These are phyloP conservation scores for Petrophora chlorosata DNA, from an alignment of 2,888 invertebrate genomes.

Conservation along the genomic window DNA sequence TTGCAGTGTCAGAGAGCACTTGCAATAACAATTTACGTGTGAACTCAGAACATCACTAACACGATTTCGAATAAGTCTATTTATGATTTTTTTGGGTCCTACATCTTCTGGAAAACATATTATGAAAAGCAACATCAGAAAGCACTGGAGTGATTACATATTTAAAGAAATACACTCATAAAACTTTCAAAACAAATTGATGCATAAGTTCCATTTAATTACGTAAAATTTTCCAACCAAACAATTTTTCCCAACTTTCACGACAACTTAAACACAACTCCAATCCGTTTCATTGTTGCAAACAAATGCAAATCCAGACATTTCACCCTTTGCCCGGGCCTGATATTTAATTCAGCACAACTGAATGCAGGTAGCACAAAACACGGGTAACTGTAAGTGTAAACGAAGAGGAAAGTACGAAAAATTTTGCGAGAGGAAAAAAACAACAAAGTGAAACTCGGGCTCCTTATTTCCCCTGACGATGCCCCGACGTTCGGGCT, in stretches of 20 bases:
- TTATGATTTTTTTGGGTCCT: too few species aligned
- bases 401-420: slow-evolving; percentile 78
- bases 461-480: slow-evolving; percentile 83
- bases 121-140: not conserved
- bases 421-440: slow-evolving; percentile 68
- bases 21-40: too few species aligned
- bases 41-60: too few species aligned
- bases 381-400: slow-evolving; percentile 81
- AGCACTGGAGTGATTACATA: not conserved
- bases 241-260: slow-evolving; percentile 37
- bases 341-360: slow-evolving; percentile 79
- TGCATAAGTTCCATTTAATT: not conserved
- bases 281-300: slow-evolving; percentile 70
- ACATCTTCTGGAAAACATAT: too few species aligned
- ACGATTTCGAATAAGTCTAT: too few species aligned
- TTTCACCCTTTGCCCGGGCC: slow-evolving; percentile 72
- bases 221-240: slow-evolving; percentile 8
- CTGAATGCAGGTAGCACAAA: slow-evolving; percentile 66
- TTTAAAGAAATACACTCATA: not conserved
- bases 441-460: slow-evolving; percentile 81
- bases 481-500: slow-evolving; percentile 65
- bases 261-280: slow-evolving; percentile 57
- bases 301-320: slow-evolving; percentile 79
- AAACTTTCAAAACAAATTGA: not conserved
- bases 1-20: too few species aligned